Evolutionary conservation across 2,888 invertebrate species (phyloP).

Genomic region (Drosophila mulleri): DNA sequence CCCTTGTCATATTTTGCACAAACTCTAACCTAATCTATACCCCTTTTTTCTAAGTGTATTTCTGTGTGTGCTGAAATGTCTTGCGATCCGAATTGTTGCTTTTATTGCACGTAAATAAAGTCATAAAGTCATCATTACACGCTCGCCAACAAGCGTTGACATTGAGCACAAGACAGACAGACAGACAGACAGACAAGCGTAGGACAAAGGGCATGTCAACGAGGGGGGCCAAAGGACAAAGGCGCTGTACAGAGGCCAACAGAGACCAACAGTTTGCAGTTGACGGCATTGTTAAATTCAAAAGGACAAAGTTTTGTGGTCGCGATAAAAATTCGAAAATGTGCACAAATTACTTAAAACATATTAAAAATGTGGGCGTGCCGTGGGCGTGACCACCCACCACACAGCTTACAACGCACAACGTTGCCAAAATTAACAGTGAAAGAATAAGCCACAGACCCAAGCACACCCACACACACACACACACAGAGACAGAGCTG

Average conservation of each 20-base stretch:
- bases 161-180: slow-evolving; percentile 11
- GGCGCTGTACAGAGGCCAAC: slow-evolving; percentile 4
- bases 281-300: slow-evolving; percentile 46
- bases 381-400: background rate
- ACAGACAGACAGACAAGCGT: background rate
- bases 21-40: background rate
- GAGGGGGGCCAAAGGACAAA: background rate
- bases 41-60: slow-evolving; percentile 5
- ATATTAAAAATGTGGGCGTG: slow-evolving; percentile 60
- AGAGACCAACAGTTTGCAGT: slow-evolving; percentile 39
- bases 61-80: slow-evolving; percentile 27
- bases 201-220: slow-evolving; percentile 10
- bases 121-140: slow-evolving; percentile 77
- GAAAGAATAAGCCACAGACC: slow-evolving; percentile 26
- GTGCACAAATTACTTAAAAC: slow-evolving; percentile 75
- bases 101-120: slow-evolving; percentile 78
- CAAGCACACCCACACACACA: slow-evolving; percentile 1
- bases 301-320: slow-evolving; percentile 73
- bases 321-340: slow-evolving; percentile 73
- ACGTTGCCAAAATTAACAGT: slow-evolving; percentile 64
- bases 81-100: slow-evolving; percentile 48
- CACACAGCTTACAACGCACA: slow-evolving; percentile 12
- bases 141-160: slow-evolving; percentile 60
- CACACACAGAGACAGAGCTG: background rate
- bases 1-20: background rate